Conservation (phyloP, 2,113 vertebrate species). For the Oryzias melastigma region DNA sequence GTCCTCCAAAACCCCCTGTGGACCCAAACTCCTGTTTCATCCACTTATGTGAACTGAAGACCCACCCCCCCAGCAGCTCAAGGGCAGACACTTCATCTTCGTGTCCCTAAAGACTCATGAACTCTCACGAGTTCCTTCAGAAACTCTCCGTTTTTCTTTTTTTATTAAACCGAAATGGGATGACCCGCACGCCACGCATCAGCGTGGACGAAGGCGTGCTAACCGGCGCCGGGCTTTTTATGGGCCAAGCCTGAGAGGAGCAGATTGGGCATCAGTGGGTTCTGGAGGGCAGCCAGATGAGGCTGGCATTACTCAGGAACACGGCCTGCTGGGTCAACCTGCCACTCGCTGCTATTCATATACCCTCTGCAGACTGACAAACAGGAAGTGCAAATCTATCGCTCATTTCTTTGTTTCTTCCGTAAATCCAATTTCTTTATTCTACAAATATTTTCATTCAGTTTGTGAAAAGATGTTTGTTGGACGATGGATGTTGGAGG, state of each 20-base stretch:
- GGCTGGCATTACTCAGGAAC: constrained; percentile 65
- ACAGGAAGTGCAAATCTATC: not conserved
- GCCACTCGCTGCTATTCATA: constrained; percentile 65
- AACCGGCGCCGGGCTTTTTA: constrained; percentile 35
- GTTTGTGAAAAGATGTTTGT: no score
- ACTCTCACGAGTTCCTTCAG: no score
- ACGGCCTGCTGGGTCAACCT: constrained; percentile 71
- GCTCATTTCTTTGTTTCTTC: not conserved
- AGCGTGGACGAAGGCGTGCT: constrained; percentile 39
- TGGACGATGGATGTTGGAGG: no score
- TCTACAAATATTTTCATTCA: no score
- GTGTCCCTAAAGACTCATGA: no score
- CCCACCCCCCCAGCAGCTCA: constrained; percentile 34
- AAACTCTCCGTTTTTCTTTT: no score
- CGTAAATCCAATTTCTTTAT: not conserved
- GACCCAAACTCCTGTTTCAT: not conserved
- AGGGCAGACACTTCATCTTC: not conserved
- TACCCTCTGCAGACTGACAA: constrained; percentile 38
- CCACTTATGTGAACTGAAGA: constrained; percentile 40
- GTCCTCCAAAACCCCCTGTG: no score
- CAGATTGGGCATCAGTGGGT: constrained; percentile 70
- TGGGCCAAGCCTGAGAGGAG: constrained; percentile 43
- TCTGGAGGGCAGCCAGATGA: constrained; percentile 64
- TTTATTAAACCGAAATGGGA: not conserved
- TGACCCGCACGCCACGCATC: constrained; percentile 12